These are phyloP conservation scores for Pycnonotus jocosus DNA, from an alignment of 2,113 vertebrate genomes.

Conservation along the genomic window DNA sequence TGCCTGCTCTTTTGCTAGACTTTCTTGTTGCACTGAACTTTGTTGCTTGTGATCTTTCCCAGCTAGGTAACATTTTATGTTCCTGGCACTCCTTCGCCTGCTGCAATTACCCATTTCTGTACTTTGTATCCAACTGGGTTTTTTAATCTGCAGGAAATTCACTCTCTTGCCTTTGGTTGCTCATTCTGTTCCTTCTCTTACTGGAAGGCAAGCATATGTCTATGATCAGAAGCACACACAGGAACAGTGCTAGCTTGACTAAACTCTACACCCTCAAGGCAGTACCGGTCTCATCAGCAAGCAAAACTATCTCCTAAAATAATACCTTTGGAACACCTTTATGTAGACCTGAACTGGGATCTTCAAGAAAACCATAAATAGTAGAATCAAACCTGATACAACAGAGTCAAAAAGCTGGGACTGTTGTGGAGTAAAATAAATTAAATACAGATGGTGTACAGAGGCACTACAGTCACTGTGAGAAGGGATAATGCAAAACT, in stretches of 20 bases:
- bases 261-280: background rate
- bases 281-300: background rate
- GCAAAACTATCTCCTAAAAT: background rate
- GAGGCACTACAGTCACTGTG: rapidly evolving
- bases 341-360: background rate
- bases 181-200: background rate
- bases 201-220: background rate
- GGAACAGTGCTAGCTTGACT: background rate
- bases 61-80: background rate
- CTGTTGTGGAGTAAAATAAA: background rate
- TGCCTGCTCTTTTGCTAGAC: background rate
- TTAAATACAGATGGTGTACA: rapidly evolving
- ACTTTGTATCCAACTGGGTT: background rate
- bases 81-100: background rate
- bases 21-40: background rate
- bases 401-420: background rate
- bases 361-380: background rate
- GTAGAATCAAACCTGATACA: background rate
- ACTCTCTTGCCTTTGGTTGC: background rate
- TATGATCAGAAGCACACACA: background rate
- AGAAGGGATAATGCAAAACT: background rate
- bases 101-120: background rate
- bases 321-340: background rate
- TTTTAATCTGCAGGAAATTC: background rate
- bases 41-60: background rate